Percentiles rank a stretch among this genome's conserved stretches.
phyloP scores from a whole-genome alignment of 1,140 invertebrate genomes.

The Periplaneta americana region DNA sequence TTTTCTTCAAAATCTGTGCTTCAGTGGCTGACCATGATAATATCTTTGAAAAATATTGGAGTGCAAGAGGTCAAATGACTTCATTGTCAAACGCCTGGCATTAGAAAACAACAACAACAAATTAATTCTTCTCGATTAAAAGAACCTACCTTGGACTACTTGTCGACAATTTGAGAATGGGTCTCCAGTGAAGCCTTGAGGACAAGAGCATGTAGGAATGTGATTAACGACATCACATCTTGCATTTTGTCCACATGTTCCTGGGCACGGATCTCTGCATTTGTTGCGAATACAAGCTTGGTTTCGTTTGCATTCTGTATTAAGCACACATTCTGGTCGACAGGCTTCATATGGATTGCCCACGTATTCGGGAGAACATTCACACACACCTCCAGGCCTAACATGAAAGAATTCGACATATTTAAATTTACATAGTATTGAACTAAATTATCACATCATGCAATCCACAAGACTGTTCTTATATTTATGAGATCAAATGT shows the following conservation, averaged over 20 bases:
- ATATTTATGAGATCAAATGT: neutral
- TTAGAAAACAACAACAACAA: no score
- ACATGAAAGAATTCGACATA: no score
- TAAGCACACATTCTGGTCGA: conserved; percentile 73
- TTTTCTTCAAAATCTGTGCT: no score
- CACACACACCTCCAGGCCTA: conserved; percentile 39
- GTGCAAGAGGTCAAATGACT: no score
- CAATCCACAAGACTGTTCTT: no score
- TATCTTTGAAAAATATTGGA: no score
- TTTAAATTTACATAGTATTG: no score
- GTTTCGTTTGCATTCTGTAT: conserved; percentile 72
- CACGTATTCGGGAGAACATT: conserved; percentile 61
- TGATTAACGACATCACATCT: conserved; percentile 80
- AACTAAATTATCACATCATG: no score
- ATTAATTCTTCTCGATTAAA: no score
- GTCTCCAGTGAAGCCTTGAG: conserved; percentile 68
- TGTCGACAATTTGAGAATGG: conserved; percentile 65
- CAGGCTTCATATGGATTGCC: conserved; percentile 79
- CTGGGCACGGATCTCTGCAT: conserved; percentile 74
- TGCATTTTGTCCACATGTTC: conserved; percentile 77
- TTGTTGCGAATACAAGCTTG: conserved; percentile 76
- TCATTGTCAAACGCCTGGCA: no score
- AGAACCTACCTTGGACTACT: conserved; percentile 19
- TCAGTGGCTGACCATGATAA: no score
- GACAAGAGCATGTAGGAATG: conserved; percentile 74